Evolutionary conservation across 2,113 vertebrate genomes (phyloP), one percentile per base, ranked within the genome.

Genomic region (Pteropus alecto): DNA sequence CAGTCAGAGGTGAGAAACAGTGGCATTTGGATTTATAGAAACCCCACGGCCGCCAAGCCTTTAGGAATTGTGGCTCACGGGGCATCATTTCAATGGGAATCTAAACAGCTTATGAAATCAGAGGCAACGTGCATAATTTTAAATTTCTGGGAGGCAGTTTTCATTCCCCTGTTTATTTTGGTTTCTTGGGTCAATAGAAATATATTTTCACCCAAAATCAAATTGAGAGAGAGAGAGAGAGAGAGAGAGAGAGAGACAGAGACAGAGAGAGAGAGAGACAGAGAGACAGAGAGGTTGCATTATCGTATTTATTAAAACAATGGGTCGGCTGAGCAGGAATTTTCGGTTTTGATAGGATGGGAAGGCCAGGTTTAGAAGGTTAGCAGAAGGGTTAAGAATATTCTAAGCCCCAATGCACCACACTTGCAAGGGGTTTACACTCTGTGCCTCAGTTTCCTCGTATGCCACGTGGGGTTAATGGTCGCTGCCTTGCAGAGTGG

Each of bases 1-100:
- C 74, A 97, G 97, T 98, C 98, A 98, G 97, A 98, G 98, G 98
- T 98, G 98, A 98, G 98, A 95, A 98, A 97, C 93, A 95, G 98
- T 95, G 96, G 98, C 96, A 94, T 97, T 77, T 97, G 98, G 97
- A 98, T 98, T 98, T 98, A 98, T 97, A 98, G 98, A 98, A 97
- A 97, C 94, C 88, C 95, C 21, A 28, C 0, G 15, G 93, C 98
- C 98, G 98, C 98, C 98, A 98, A 98, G 96, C 65, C 87, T 78
- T 78, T 91, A 94, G 96, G 97, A 98, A 98, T 97, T 98, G 98
- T 96, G 98, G 97, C 98, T 96, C 98, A 98, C 94, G 70, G 97
- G 98, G 98, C 98, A 98, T 95, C 97, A 60, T 98, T 98, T 96
- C 95, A 92, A n/a, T 82, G 93, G 97, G 85, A 98, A 97, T 98